Evolutionary conservation across 2,797 vertebrate genomes (phyloP).

Genomic region (Geotria australis): DNA sequence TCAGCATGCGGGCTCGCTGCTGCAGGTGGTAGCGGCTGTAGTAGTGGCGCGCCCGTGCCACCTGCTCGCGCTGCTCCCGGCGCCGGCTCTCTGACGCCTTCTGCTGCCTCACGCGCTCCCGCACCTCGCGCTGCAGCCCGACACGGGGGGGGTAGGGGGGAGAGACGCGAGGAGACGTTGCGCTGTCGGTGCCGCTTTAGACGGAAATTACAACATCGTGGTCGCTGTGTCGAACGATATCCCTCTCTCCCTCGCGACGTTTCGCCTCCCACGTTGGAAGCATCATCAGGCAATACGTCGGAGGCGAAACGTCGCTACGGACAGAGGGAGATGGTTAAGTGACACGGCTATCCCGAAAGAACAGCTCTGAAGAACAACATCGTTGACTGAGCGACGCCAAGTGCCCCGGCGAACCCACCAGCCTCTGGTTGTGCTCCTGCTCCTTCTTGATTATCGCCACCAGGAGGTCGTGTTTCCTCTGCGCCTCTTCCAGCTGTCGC

Average conservation of each 20-base stretch:
- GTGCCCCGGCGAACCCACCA: conserved; percentile 20
- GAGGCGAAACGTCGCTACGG: no score
- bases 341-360: no score
- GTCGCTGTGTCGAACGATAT: no score
- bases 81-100: conserved; percentile 29
- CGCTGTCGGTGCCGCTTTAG: no score
- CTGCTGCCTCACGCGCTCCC: conserved; percentile 35
- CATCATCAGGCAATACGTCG: no score
- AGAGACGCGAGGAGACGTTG: not conserved
- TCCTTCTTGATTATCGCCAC: conserved; percentile 34
- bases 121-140: conserved; percentile 28
- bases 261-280: no score
- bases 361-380: no score
- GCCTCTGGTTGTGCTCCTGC: conserved; percentile 35
- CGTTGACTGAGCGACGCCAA: not conserved
- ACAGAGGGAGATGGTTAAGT: no score
- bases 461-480: conserved; percentile 47
- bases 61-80: conserved; percentile 44
- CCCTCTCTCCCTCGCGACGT: no score
- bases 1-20: conserved; percentile 38
- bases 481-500: conserved; percentile 36
- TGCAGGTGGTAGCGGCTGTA: conserved; percentile 49
- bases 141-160: not conserved
- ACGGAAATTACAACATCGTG: no score
- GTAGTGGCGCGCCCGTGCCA: conserved; percentile 41